Percentiles rank a stretch among this genome's conserved stretches.
phyloP scores from a whole-genome alignment of 1,140 invertebrate genomes.

The Nylanderia fulva region DNA sequence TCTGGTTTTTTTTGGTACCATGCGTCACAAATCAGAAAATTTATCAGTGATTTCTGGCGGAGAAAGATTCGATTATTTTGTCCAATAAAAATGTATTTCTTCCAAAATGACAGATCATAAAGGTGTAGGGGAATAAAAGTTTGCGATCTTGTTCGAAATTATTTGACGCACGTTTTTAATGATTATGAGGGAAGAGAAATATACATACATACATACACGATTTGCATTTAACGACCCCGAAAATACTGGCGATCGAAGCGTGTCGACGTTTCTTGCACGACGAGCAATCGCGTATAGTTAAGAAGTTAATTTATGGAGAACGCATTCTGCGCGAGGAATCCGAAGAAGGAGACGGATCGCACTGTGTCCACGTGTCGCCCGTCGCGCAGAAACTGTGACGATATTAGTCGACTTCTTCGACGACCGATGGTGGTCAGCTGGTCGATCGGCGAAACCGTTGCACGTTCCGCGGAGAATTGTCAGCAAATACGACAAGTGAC shows the following conservation, averaged over 20 bases:
- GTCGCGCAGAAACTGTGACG: conserved; percentile 27
- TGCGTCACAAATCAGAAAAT: neutral
- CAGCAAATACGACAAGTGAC: conserved; percentile 57
- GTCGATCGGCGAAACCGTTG: conserved; percentile 13
- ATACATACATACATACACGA: too few species aligned
- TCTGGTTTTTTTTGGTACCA: neutral
- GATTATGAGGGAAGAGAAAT: neutral
- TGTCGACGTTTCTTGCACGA: neutral
- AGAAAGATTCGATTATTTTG: too few species aligned
- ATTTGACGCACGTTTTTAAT: neutral
- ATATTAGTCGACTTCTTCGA: conserved; percentile 46
- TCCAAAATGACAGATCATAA: neutral
- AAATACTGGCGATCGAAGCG: neutral
- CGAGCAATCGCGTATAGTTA: conserved; percentile 3
- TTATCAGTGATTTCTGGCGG: neutral
- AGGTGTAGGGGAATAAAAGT: neutral
- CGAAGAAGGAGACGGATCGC: neutral
- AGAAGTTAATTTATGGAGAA: conserved; percentile 56
- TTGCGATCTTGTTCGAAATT: neutral
- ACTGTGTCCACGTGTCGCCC: conserved; percentile 38
- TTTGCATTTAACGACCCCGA: neutral
- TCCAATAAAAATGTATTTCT: too few species aligned
- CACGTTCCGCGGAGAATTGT: conserved; percentile 30
- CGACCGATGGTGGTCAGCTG: conserved; percentile 68
- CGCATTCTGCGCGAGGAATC: conserved; percentile 31